A percentile compares a stretch with the other conserved stretches of the same genome.
Evolutionary conservation across 2,113 vertebrate genomes (phyloP).

Genomic region (Indri indri): DNA sequence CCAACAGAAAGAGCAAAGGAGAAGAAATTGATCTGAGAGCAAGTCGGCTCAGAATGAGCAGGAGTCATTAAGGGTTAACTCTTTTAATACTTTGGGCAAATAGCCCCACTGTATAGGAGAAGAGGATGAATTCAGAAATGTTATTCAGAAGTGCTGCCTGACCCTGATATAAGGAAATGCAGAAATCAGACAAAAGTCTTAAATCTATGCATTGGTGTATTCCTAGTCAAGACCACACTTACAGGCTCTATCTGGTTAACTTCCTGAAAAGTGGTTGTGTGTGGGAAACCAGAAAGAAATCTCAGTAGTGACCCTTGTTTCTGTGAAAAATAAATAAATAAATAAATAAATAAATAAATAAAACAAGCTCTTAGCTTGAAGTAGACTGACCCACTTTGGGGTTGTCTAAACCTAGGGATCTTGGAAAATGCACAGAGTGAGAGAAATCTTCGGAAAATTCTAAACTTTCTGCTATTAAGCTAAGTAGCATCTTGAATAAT

Average conservation of each 20-base stretch:
- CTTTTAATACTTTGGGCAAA: neutral
- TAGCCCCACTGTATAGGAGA: neutral
- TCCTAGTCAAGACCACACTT: neutral
- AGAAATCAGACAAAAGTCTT: neutral
- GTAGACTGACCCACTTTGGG: neutral
- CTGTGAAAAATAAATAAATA: neutral
- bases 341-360: neutral
- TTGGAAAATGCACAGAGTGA: neutral
- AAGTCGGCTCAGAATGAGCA: neutral
- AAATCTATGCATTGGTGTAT: neutral
- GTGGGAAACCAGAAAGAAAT: neutral
- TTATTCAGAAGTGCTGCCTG: neutral
- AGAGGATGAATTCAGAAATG: neutral
- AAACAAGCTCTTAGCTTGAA: neutral
- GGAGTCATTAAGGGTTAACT: neutral
- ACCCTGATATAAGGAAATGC: neutral
- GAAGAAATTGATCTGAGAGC: neutral
- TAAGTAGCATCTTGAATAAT: neutral
- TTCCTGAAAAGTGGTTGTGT: neutral
- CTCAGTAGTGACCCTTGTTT: neutral
- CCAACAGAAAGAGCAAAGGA: neutral
- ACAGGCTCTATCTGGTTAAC: neutral
- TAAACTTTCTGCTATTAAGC: neutral
- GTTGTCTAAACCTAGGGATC: neutral
- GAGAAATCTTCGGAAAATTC: neutral